Conservation (phyloP, 1,140 invertebrate genomes). For the Drosophila orena region DNA sequence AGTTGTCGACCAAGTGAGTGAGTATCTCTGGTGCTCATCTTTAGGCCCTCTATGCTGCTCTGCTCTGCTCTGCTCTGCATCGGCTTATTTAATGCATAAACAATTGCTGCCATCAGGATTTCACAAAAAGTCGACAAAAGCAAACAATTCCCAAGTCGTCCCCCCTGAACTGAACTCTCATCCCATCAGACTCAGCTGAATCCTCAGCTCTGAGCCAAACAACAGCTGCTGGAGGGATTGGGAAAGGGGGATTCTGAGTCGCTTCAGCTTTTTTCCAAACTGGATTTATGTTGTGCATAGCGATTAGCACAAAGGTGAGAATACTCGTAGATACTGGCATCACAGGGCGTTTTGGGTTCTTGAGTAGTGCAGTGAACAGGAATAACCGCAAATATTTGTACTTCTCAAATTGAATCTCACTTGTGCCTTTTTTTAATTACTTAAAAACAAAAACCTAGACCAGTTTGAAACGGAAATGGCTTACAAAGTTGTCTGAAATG, state of each 20-base stretch:
- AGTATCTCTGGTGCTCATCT: slow-evolving; percentile 40
- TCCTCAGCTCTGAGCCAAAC: slow-evolving; percentile 5
- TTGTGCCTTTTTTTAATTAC: slow-evolving; percentile 69
- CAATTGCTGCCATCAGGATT: slow-evolving; percentile 83
- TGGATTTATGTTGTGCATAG: slow-evolving; percentile 40
- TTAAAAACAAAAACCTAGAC: slow-evolving; percentile 40
- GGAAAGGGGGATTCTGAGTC: slow-evolving; percentile 31
- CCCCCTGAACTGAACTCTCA: slow-evolving; percentile 11
- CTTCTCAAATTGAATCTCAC: slow-evolving; percentile 33
- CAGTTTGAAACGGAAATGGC: slow-evolving; percentile 2
- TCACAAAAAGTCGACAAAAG: slow-evolving; percentile 80
- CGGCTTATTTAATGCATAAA: slow-evolving; percentile 81
- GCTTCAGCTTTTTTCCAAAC: slow-evolving; percentile 32
- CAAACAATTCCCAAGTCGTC: slow-evolving; percentile 64
- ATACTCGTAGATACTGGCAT: slow-evolving; percentile 39
- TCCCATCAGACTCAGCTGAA: neutral
- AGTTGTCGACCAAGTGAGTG: slow-evolving; percentile 64
- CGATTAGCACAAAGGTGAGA: slow-evolving; percentile 55
- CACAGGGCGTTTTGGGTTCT: slow-evolving; percentile 3
- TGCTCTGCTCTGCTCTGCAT: slow-evolving; percentile 28
- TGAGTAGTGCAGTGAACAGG: slow-evolving; percentile 40
- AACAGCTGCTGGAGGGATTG: slow-evolving; percentile 24
- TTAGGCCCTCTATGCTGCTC: slow-evolving; percentile 16
- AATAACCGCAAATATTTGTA: slow-evolving; percentile 75
- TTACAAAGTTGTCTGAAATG: neutral